phyloP scores from a whole-genome alignment of 2,888 invertebrate genomes.

The Standfussiana lucernea region DNA sequence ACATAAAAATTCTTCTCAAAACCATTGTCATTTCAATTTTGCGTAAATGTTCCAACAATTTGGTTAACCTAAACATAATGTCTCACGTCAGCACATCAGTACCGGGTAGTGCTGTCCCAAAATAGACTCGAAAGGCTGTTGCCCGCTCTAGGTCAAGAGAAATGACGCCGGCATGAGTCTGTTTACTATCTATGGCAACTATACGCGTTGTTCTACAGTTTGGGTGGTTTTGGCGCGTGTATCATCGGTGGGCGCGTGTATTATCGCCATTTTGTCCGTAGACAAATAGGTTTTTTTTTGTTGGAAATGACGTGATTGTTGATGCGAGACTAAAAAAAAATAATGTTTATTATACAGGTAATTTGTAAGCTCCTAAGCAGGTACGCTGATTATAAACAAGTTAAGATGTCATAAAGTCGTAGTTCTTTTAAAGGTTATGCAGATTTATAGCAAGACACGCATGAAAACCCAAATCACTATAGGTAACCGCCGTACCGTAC shows the following conservation, averaged over 20 bases:
- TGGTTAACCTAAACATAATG: conserved; percentile 38
- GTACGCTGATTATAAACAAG: too few relatives aligned
- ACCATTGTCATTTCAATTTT: conserved; percentile 47
- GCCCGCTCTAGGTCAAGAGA: conserved; percentile 74
- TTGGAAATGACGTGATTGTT: conserved; percentile 8
- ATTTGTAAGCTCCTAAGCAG: too few relatives aligned
- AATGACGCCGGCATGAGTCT: conserved; percentile 58
- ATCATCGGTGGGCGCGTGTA: conserved; percentile 22
- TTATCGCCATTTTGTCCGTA: conserved; percentile 36
- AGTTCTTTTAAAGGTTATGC: too few relatives aligned
- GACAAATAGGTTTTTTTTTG: conserved; percentile 9
- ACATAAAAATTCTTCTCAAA: conserved; percentile 16
- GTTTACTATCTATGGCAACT: conserved; percentile 53
- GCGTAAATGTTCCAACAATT: conserved; percentile 33
- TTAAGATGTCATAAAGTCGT: too few relatives aligned
- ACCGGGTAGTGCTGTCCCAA: conserved; percentile 57
- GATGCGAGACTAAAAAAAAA: not conserved
- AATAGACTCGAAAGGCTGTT: conserved; percentile 74
- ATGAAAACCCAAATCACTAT: too few relatives aligned
- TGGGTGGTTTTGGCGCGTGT: conserved; percentile 15
- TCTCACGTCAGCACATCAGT: conserved; percentile 29
- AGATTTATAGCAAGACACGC: too few relatives aligned
- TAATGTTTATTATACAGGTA: not conserved
- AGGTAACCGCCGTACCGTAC: too few relatives aligned
- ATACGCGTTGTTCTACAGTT: conserved; percentile 28